phyloP scores from a whole-genome alignment of 2,113 vertebrate species.

The Vulpes vulpes region DNA sequence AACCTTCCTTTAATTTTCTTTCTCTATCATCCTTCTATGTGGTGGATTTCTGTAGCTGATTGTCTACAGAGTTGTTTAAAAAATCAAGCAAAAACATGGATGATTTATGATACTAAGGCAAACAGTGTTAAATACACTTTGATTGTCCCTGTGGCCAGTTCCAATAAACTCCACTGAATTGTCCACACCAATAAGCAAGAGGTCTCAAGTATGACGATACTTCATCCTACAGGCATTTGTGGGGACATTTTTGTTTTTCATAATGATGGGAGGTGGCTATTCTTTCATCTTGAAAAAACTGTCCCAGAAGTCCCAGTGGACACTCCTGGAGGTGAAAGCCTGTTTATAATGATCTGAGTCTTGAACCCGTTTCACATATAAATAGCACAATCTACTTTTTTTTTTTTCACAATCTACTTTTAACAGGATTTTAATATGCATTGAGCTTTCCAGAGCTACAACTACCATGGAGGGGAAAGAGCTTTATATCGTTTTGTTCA shows the following conservation, averaged over 20 bases:
- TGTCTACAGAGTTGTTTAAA: neutral
- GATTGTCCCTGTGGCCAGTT: neutral
- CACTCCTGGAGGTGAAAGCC: neutral
- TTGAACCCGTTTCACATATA: neutral
- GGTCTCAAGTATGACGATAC: neutral
- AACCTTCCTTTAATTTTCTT: neutral
- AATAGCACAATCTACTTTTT: neutral
- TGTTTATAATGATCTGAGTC: neutral
- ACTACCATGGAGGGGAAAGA: neutral
- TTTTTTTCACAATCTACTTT: neutral
- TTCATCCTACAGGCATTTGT: neutral
- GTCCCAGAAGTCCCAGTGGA: neutral
- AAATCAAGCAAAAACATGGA: neutral
- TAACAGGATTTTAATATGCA: neutral
- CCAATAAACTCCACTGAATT: neutral
- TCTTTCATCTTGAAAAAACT: neutral
- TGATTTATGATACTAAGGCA: neutral
- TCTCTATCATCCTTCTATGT: neutral
- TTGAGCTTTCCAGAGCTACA: slow-evolving; percentile 21
- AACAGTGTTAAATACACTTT: neutral
- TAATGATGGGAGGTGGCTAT: neutral
- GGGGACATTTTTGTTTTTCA: neutral
- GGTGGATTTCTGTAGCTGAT: neutral
- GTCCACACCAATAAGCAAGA: neutral
- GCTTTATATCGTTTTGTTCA: neutral